A percentile compares a stretch with the other conserved stretches of the same genome.
These are phyloP conservation scores for Botrylloides violaceus DNA, from an alignment of 23 tunicate species.

Conservation along the genomic window DNA sequence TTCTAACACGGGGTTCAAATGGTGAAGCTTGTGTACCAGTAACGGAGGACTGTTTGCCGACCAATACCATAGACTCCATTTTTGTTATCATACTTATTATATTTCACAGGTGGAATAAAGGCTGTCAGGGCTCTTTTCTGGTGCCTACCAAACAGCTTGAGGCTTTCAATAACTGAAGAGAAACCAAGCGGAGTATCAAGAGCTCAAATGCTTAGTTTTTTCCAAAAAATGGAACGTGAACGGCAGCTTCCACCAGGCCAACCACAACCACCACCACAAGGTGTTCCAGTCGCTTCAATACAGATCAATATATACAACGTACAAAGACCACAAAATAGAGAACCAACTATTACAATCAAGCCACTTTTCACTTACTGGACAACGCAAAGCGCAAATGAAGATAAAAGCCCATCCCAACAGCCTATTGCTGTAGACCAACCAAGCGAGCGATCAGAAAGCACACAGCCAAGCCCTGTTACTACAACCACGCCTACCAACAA, in stretches of 20 bases:
- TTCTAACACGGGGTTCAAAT: no score
- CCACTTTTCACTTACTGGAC: neutral
- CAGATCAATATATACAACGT: conserved; percentile 5
- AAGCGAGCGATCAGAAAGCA: no score
- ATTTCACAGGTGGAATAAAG: conserved; percentile 12
- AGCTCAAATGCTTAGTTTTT: neutral
- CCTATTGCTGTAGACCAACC: no score
- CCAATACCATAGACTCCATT: no score
- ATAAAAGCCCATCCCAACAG: no score
- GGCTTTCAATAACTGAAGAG: conserved; percentile 12
- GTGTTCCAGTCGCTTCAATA: conserved; percentile 10
- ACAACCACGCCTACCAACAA: no score
- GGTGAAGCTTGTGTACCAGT: no score
- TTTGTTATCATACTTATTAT: neutral
- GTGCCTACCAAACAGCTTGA: conserved; percentile 16
- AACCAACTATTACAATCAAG: neutral
- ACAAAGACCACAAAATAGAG: neutral
- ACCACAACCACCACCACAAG: neutral
- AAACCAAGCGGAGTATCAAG: conserved; percentile 14
- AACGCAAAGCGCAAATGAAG: neutral
- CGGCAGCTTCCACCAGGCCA: neutral
- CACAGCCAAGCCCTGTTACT: no score
- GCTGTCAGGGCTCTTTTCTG: conserved; percentile 17
- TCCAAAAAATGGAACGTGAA: conserved; percentile 9
- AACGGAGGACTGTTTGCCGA: no score